phyloP scores from a whole-genome alignment of 2,113 vertebrate genomes.

The Pholis gunnellus region DNA sequence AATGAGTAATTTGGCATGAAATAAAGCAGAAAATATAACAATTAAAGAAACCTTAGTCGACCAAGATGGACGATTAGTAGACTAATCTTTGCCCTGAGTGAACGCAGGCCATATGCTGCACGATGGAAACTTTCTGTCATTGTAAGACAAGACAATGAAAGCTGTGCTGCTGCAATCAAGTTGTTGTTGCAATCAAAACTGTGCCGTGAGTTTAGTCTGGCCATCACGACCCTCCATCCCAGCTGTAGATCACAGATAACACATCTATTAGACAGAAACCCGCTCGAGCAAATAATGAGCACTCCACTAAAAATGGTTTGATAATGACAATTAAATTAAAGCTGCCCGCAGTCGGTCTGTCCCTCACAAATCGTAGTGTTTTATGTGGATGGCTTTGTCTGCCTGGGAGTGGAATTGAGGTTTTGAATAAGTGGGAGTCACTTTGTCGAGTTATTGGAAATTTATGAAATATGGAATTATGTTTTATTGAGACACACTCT shows the following conservation, averaged over 20 bases:
- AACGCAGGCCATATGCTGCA: neutral
- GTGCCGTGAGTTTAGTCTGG: conserved; percentile 11
- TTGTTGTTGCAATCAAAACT: conserved; percentile 35
- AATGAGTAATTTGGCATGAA: no score
- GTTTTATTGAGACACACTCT: conserved; percentile 29
- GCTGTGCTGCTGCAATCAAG: conserved; percentile 7
- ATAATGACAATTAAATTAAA: conserved; percentile 64
- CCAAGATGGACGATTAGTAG: no score
- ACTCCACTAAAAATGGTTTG: conserved; percentile 55
- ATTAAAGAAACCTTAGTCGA: no score
- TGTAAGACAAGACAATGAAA: conserved; percentile 20
- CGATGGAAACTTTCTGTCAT: neutral
- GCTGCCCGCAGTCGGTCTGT: conserved; percentile 40
- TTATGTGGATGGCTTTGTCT: conserved; percentile 24
- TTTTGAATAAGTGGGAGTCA: conserved; percentile 18
- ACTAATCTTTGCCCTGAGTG: conserved; percentile 9
- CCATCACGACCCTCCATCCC: conserved; percentile 7
- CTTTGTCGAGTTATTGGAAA: conserved; percentile 33
- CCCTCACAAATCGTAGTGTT: conserved; percentile 25
- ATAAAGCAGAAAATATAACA: no score
- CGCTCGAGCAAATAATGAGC: conserved; percentile 46
- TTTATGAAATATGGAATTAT: neutral
- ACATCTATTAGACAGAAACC: conserved; percentile 45
- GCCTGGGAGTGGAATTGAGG: neutral
- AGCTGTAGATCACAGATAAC: conserved; percentile 13